phyloP scores from a whole-genome alignment of 1,140 invertebrate genomes.

The Nomia melanderi region DNA sequence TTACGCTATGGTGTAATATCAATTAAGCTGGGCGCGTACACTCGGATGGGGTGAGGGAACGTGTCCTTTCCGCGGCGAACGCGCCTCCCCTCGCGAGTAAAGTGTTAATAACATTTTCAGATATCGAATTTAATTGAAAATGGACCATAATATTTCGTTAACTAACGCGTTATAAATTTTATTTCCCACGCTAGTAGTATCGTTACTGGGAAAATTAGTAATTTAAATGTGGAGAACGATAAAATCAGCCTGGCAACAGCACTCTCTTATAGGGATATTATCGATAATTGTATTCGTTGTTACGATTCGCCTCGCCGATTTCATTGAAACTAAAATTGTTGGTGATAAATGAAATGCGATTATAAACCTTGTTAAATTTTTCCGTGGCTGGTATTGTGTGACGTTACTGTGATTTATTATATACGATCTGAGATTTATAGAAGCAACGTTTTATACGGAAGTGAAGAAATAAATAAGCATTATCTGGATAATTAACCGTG shows the following conservation, averaged over 20 bases:
- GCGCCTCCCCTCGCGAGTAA: neutral
- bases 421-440: too few species aligned
- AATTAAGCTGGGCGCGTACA: slow-evolving; percentile 8
- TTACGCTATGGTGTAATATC: slow-evolving; percentile 23
- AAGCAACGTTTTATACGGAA: too few species aligned
- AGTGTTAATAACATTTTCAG: slow-evolving; percentile 15
- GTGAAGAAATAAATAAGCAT: too few species aligned
- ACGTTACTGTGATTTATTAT: neutral
- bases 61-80: neutral
- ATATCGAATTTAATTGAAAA: slow-evolving; percentile 29
- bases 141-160: neutral
- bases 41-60: neutral
- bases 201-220: neutral
- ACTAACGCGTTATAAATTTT: neutral
- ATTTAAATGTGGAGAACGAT: slow-evolving; percentile 1
- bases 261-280: neutral
- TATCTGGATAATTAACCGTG: too few species aligned
- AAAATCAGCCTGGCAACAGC: neutral
- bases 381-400: neutral
- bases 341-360: neutral
- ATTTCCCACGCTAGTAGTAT: neutral
- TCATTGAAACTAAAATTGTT: slow-evolving; percentile 29
- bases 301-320: neutral
- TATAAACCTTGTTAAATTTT: neutral
- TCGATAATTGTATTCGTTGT: neutral